Conservation (phyloP, 2,797 vertebrate genomes). For the Gephyroberyx darwinii region DNA sequence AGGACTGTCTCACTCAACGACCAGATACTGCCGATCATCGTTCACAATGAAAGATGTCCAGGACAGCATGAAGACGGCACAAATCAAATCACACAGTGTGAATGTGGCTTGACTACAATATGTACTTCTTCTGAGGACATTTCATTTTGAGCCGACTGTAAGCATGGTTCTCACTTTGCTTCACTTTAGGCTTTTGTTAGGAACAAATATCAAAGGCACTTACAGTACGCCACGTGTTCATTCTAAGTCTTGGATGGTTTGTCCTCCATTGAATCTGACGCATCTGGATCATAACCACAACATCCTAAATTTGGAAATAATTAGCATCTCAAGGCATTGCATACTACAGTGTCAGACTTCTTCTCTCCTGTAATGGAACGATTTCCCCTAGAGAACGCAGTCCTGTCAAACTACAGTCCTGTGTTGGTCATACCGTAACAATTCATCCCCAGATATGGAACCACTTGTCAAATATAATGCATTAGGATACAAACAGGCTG, state of each 20-base stretch:
- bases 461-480: constrained; percentile 62
- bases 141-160: neutral
- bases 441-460: constrained; percentile 62
- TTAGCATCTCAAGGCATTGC: neutral
- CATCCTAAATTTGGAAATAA: neutral
- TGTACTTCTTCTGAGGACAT: too few relatives aligned
- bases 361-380: constrained; percentile 13
- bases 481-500: constrained; percentile 50
- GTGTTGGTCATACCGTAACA: constrained; percentile 36
- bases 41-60: too few relatives aligned
- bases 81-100: too few relatives aligned
- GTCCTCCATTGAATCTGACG: neutral
- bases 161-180: neutral
- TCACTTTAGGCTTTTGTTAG: neutral
- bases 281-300: constrained; percentile 10
- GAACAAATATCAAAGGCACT: neutral
- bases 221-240: neutral
- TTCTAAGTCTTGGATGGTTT: constrained; percentile 22
- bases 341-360: constrained; percentile 28
- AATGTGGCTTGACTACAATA: too few relatives aligned
- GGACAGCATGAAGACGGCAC: too few relatives aligned
- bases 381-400: neutral
- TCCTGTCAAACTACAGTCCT: constrained; percentile 30
- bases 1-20: too few relatives aligned
- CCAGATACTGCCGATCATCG: too few relatives aligned